Base-by-base conservation (phyloP, 2,797 vertebrate genomes). In the Eospalax fontanierii region DNA sequence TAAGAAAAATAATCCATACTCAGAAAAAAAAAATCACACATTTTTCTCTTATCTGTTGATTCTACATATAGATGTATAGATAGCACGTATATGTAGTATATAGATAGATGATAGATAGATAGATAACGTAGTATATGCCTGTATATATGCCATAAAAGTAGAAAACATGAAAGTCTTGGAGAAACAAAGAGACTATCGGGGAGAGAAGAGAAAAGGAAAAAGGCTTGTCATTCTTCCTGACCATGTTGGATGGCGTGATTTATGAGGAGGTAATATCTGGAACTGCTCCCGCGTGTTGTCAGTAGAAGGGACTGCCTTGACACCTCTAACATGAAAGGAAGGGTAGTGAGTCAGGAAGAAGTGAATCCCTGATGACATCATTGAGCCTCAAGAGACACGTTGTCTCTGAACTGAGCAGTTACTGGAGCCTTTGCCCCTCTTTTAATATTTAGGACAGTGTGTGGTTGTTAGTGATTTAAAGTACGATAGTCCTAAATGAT, bases 401-500 rank as follows among this genome's bases (percentile, higher is more conserved):
- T 65, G 11, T 57, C 35, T 92, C 94, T 83, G 38, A 57, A 74
- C 26, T 87, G 94, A 78, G 59, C 73, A 73, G n/a, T 91, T 82
- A 73, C n/a, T 38, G 71, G 46, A 86, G 22, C 75, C 19, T 73
- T 38, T 28, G 46, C 19, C 4, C 7, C 24, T 2, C 15, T 59
- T 88, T 71, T 82, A 71, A 61, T 83, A 57, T 33, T 75, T 86
- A 91, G 35, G 16, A 78, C 24, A 82, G 70, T 61, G 11, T 63
- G 46, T 82, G 61, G 59, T 66, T 87, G 91, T 81, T 83, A 11
- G 5, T 90, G 86, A 78, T 61, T 79, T 94, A 54, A 19, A 61
- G 84, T 70, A 22, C 26, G 16, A 78, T 30, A 68, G 19, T 93
- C 80, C 57, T 82, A 35, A 66, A 63, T 74, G 50, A 40, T 33